Base-by-base conservation (phyloP, 2,888 invertebrate species). In the Coenonympha glycerion region DNA sequence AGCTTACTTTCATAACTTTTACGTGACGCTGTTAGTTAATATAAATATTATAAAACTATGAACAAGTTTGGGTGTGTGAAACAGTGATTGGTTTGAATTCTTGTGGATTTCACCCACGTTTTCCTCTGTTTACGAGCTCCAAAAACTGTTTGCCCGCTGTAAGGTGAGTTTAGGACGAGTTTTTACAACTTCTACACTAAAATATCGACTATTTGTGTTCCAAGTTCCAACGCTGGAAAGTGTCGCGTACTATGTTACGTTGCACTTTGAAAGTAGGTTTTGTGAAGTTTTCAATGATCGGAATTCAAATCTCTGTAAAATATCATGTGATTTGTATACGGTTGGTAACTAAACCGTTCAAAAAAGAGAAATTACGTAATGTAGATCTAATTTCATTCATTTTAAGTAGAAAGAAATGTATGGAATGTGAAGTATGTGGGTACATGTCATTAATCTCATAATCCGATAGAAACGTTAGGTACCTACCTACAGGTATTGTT, bases 61-160 rank as follows among this genome's bases (percentile, higher is more conserved):
- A n/a, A 33, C 33, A 55, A 58, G 55, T 49, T 59, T 53, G 49
- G 45, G 55, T 57, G 56, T 57, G 53, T 55, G 55, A 55, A 51
- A 47, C 55, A 57, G 55, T 58, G 57, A 57, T 53, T 57, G 58
- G 52, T 47, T 47, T 42, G 46, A 44, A 52, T 58, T 47, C 31
- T 53, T 53, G 49, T 45, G 42, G 39, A 26, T 57, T 55, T 57
- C 48, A 47, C 47, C 41, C 48, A 44, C 49, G 42, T 55, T 54
- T 53, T 34, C 24, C 24, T 41, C n/a, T 45, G 47, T 44, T 53
- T 44, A 40, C 24, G 36, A 15, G 44, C 37, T 33, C 39, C 52
- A 49, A 60, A 57, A 58, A 50, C 44, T 30, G 22, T 36, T 60
- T 57, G 61, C 62, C 68, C 69, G 61, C 56, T 56, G 41, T 49